Evolutionary conservation across 2,888 invertebrate genomes (phyloP), one percentile per base, ranked within the genome.

Genomic region (Emesis furor): DNA sequence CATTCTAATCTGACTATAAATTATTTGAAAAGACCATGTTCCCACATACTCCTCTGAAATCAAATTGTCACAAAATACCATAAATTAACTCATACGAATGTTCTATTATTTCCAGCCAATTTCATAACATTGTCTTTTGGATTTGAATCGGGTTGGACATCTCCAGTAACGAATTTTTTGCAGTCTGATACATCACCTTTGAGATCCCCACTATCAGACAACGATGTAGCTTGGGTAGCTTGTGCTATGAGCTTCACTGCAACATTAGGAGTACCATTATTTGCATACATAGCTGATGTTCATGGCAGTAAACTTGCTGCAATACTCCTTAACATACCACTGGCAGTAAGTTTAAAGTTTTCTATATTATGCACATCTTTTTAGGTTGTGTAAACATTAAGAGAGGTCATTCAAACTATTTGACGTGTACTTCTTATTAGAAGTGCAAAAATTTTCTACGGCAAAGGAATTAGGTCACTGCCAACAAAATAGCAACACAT

Each of bases 161-260:
- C 96, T 0, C 94, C 95, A 0, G 93, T 94, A 79, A 89, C 94
- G 3, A 91, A 92, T 1, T 87, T 92, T n/a, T 91, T 96, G 46
- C 91, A 94, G 77, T 93, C 94, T 0, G 88, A 89, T 3, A 68
- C 79, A 0, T 92, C 93, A 3, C 94, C 95, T 0, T 84, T 92
- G 2, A 95, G 94, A 10, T 86, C 79, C 6, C 92, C 94, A 0
- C 78, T 97, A 78, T 92, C 94, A n/a, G 92, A 94, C 78, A 91
- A 91, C 71, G 94, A 94, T 80, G 89, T 96, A 30, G 94, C 96
- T 0, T 95, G 96, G 95, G 90, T 97, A 10, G 97, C 96, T 10
- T 96, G 97, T 55, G 91, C 92, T 0, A 83, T 91, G 73, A 92
- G 95, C 10, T 88, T 97, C 85, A 92, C 94, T 2, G 93, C 93